phyloP scores from a whole-genome alignment of 1,140 invertebrate species.

The Campoletis sonorensis region DNA sequence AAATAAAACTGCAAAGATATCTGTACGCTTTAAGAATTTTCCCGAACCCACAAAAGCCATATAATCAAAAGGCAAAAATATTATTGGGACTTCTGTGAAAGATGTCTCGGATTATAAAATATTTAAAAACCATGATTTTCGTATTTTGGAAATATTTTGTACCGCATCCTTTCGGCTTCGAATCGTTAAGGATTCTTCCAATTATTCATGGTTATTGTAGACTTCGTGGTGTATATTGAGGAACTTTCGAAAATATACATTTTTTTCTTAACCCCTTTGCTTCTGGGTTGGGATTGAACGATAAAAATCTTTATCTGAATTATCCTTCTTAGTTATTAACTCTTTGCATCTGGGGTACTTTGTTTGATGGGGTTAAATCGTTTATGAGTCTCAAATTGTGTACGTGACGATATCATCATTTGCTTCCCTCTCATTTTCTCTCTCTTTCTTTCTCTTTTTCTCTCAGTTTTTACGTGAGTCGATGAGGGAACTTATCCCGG shows the following conservation, averaged over 20 bases:
- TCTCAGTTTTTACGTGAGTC: not conserved
- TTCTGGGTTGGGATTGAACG: not conserved
- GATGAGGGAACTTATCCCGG: not conserved
- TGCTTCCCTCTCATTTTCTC: not conserved
- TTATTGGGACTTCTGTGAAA: no score
- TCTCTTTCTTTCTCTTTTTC: not conserved
- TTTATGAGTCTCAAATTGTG: conserved; percentile 11
- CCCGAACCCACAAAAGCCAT: no score
- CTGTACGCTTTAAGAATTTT: no score
- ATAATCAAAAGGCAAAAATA: no score
- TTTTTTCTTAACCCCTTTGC: not conserved
- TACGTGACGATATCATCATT: conserved; percentile 22
- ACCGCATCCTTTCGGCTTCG: not conserved
- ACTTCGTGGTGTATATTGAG: not conserved
- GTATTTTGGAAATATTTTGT: conserved; percentile 49
- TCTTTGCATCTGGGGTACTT: not conserved
- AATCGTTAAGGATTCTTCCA: not conserved
- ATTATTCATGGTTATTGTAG: conserved; percentile 7
- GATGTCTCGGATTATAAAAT: not conserved
- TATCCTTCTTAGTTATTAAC: not conserved
- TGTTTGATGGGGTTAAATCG: not conserved
- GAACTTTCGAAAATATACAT: not conserved
- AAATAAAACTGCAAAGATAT: not conserved
- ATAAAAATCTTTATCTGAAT: not conserved
- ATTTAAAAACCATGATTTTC: not conserved